Conservation (phyloP, 2,113 vertebrate genomes). For the Prionailurus bengalensis region DNA sequence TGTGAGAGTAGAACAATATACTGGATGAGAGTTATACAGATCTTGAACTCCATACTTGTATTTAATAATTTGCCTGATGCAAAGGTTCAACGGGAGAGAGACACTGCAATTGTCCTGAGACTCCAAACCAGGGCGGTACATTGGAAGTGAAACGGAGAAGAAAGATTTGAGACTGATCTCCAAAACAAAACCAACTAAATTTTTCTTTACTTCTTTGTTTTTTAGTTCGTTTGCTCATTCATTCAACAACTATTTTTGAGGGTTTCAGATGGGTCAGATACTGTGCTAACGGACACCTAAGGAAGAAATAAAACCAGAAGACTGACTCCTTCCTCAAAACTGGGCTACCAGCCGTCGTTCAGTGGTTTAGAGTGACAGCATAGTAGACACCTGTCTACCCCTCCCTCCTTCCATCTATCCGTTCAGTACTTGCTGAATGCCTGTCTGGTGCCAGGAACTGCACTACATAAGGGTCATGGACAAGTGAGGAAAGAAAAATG, state of each 20-base stretch:
- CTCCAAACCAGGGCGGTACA: neutral
- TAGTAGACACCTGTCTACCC: neutral
- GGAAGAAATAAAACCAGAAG: slow-evolving; percentile 23
- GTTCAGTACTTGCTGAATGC: neutral
- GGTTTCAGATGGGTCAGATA: neutral
- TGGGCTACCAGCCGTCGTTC: neutral
- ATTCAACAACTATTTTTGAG: slow-evolving; percentile 9
- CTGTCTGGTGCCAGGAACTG: neutral
- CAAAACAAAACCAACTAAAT: neutral
- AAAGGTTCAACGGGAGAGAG: neutral
- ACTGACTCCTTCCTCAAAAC: neutral
- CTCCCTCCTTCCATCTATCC: neutral
- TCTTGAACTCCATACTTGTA: slow-evolving; percentile 31
- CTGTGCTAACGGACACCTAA: neutral
- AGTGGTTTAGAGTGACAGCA: neutral
- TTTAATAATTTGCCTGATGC: neutral
- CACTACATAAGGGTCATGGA: neutral
- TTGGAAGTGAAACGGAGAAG: neutral
- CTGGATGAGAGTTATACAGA: neutral
- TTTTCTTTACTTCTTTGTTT: neutral
- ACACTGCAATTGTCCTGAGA: neutral
- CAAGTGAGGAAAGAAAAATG: neutral
- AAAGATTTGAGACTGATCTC: neutral
- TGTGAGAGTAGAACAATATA: neutral
- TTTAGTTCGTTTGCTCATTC: slow-evolving; percentile 32